Base-by-base conservation (phyloP, 35 echinoderm and acorn worm genomes). In the Acanthaster planci region DNA sequence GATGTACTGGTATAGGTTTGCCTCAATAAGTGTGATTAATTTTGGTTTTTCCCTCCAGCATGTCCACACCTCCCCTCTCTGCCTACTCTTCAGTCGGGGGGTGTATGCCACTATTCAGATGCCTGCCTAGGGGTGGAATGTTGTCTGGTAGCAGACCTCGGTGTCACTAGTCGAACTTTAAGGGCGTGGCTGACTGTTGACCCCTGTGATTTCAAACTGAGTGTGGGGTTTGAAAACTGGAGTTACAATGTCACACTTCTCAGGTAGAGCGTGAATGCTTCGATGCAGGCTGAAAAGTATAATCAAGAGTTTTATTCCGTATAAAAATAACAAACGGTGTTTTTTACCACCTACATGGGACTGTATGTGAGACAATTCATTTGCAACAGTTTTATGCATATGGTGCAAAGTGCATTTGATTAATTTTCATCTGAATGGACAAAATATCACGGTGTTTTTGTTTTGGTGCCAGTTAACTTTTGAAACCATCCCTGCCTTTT, bases 121-220 rank as follows among this genome's bases (percentile, higher is more conserved):
- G 5, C 37, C 21, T 83, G 81, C 38, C 54, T 60, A 1, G 81
- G 81, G 22, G 53, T 83, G 5, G 51, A 83, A 53, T 83, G 81
- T 37, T 83, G 81, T 60, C 35, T 83, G 19, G 37, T 17, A 58
- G 30, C 38, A 57, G 55, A 64, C 81, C 18, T 83, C n/a, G 56
- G 56, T 15, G 59, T 54, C 38, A 57, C 52, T 2, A 37, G 19
- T 36, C 53, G n/a, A 32, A 83, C 35, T 30, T 10, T 83, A 36
- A 54, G 56, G 38, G 34, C 54, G 21, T 83, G 81, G 81, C 19
- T 83, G 81, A 21, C 9, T 58, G 53, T 83, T 15, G 81, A 83
- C 44, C 81, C 81, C 19, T 83, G 81, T 83, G 54, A 60, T n/a
- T 57, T 83, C 10, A 40, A 21, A 35, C 21, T 57, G 38, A 37